Base-by-base conservation (phyloP, 2,113 vertebrate genomes). In the Megaceryle torquata region DNA sequence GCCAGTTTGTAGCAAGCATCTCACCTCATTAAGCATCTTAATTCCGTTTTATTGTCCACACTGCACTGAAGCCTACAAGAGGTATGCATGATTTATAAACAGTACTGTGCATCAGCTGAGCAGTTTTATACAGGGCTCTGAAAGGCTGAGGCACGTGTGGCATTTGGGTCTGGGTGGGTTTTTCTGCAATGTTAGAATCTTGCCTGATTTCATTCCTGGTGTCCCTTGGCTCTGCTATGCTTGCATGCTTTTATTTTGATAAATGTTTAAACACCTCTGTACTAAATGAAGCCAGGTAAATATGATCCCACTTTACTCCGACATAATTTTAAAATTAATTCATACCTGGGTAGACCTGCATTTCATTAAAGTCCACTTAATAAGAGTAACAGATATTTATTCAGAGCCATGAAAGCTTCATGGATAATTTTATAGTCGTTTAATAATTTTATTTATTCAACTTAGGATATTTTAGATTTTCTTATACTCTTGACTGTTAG, bases 1-100 rank as follows among this genome's bases (percentile, higher is more conserved):
- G 3, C n/a, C 57, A 18, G 77, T 93, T 89, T 82, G 57, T n/a
- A 89, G 86, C 54, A 82, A 84, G 57, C 64, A 92, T 76, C 88
- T 96, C 86, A 89, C 92, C 77, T 89, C 95, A 92, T 94, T 95
- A 93, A 94, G 61, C 74, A 43, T 93, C 88, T 89, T 94, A 94
- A 94, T 93, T 95, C 74, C 50, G 22, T 89, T 93, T 96, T 92
- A 89, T 92, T 92, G 83, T 93, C 92, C 70, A 25, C 33, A 72
- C 83, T 57, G 57, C 83, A 80, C 70, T 43, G 77, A 76, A 96
- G 91, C 77, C 67, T 89, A 43, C 11, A 31, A 89, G 67, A 87
- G 21, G 63, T 61, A 48, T 29, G 67, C n/a, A 26, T 96, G 92
- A 96, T 93, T 97, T 95, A 85, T 85, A 93, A 92, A 82, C 22